phyloP scores from a whole-genome alignment of 1,140 invertebrate species.

The Drosophila nigromelanica region DNA sequence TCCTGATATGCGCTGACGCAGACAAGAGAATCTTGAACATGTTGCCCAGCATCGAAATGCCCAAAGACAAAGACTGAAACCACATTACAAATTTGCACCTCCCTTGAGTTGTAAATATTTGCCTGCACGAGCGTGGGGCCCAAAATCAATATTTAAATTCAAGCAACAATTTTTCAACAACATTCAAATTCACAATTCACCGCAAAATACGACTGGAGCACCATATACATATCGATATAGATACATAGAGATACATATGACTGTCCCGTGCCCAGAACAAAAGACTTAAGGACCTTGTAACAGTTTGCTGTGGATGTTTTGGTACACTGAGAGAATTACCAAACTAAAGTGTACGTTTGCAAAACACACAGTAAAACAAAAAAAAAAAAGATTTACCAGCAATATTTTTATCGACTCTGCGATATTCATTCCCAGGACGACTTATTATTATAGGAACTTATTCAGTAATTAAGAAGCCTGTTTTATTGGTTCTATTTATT shows the following conservation, averaged over 20 bases:
- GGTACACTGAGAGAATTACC: not conserved
- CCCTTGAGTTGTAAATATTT: conserved; percentile 55
- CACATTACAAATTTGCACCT: conserved; percentile 56
- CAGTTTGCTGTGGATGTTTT: conserved; percentile 42
- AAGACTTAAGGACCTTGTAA: conserved; percentile 71
- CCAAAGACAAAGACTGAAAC: conserved; percentile 24
- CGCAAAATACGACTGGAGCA: conserved; percentile 22
- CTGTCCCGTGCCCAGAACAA: conserved; percentile 53
- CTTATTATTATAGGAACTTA: no score
- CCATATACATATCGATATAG: conserved; percentile 16
- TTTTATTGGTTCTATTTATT: no score
- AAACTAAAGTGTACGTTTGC: no score
- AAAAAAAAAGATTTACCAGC: no score
- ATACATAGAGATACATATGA: conserved; percentile 26
- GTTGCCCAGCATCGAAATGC: conserved; percentile 32
- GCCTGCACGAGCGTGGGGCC: conserved; percentile 18
- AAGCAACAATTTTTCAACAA: conserved; percentile 54
- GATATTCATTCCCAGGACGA: no score
- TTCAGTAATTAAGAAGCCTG: no score
- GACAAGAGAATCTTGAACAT: conserved; percentile 46
- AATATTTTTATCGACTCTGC: no score
- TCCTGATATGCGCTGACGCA: conserved; percentile 28
- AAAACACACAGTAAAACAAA: no score
- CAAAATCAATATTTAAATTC: conserved; percentile 75
- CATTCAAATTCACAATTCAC: conserved; percentile 4